phyloP scores from a whole-genome alignment of 2,113 vertebrate species.

The rat (Rattus norvegicus) region GRCr8 NC_086027.1:52938501-52939000 shows the following conservation, averaged over 20 bases:
- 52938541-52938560: neutral
- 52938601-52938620: neutral
- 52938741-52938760: neutral
- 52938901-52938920: neutral
- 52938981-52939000: neutral
- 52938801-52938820: neutral
- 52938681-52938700: neutral
- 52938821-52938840: neutral
- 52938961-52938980: neutral
- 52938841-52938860: neutral
- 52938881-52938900: neutral
- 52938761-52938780: neutral
- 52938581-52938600: fast-evolving
- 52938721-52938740: neutral
- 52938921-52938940: neutral
- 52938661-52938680: neutral
- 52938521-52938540: neutral
- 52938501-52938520: neutral
- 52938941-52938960: neutral
- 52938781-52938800: neutral
- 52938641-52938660: neutral
- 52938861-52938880: neutral
- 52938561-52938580: neutral
- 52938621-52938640: neutral
- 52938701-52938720: neutral